Evolutionary conservation across 2,113 vertebrate species (phyloP), one percentile per base, ranked within the genome.

Genomic region (Zosterops japonicus): DNA sequence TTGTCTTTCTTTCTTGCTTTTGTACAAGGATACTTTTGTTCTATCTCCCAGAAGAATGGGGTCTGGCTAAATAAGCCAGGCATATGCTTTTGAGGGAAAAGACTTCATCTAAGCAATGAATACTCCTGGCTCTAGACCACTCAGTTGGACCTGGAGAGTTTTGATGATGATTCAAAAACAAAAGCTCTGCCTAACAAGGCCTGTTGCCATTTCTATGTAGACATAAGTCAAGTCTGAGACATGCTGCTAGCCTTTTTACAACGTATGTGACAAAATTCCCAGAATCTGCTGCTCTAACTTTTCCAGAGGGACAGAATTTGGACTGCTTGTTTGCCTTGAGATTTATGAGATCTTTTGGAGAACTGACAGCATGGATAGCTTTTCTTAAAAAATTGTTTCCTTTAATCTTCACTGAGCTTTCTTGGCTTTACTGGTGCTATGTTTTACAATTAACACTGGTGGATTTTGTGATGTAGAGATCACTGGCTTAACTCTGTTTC

Each of bases 381-480:
- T 55, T 55, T 44, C 49, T 63, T 42, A 41, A 60, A 56, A 59
- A 35, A 25, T n/a, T 27, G 7, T 82, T 83, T 87, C 46, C 36
- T 90, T 83, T 91, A 84, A 72, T 79, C 44, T 94, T 93, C 44
- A 47, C 16, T 75, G 44, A 87, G 52, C 33, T 93, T 81, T 83
- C 57, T 55, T 78, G 55, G 49, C 60, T 94, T 93, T 83, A 71
- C 27, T 31, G 11, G 50, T 80, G 36, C 69, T 79, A 6, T 1
- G 2, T 61, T 91, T 91, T 82, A 63, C 80, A 83, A 24, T 61
- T 89, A 83, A 42, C 33, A 12, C 6, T 85, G 50, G 39, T 83
- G 68, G 75, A 42, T 88, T 94, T 65, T 90, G 85, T 83, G 52
- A 70, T 67, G 33, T 39, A 47, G 67, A 86, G 60, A 85, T 50